Base-by-base conservation (phyloP, 2,113 vertebrate genomes). In the Mustela nigripes region DNA sequence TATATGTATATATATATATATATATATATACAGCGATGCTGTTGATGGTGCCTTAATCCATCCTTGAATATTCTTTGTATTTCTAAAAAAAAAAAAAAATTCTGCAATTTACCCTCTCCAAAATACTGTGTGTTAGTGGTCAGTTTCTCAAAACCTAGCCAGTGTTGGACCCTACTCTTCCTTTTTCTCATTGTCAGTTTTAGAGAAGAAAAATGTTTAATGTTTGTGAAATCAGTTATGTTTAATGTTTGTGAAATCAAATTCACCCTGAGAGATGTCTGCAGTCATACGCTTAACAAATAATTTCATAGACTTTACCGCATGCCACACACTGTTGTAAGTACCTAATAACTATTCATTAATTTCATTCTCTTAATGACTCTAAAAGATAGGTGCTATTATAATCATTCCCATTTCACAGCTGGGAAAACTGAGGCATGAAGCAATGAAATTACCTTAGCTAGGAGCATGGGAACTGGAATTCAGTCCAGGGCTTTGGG, bases 61-160 rank as follows among this genome's bases (percentile, higher is more conserved):
- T 33, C 28, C 21, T 67, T 67, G 21, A 62, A 36, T 4, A 22
- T 8, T 15, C 33, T 81, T 81, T 89, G 26, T 56, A 89, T 86
- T 95, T 60, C 71, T 26, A 2, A 39, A 39, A 81, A 81, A 95
- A 81, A 95, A 96, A 73, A 62, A 62, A 60, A 60, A 74, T 65
- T 81, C 31, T 18, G 15, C 2, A 45, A 31, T 45, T 50, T n/a
- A 92, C 39, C 4, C 11, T 45, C 58, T 65, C 21, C n/a, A 67
- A 10, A 24, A 5, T 18, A 36, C 2, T 11, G 26, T 58, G 11
- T 19, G 5, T 45, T 73, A 58, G 0, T 1, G 58, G 31, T 2
- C 24, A 21, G n/a, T n/a, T 87, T 12, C 4, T 92, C 7, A 31
- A 22, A 36, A 78, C 12, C 31, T 26, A 24, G 48, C 4, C 10